Conservation (phyloP, 2,888 invertebrate genomes). For the Pseudococcus jackbeardsleyi region DNA sequence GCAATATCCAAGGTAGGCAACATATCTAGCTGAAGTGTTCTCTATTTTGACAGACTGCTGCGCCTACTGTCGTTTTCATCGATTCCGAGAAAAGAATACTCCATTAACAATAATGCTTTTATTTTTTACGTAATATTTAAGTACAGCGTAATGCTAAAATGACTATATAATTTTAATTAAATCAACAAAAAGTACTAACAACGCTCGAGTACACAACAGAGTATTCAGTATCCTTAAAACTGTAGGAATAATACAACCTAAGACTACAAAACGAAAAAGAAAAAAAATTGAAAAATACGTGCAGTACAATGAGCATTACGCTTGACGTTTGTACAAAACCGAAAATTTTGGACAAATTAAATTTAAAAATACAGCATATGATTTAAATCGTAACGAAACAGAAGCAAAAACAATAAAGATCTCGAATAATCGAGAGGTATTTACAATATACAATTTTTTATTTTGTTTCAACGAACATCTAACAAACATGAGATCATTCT, state of each 20-base stretch:
- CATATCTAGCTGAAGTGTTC: too few relatives aligned
- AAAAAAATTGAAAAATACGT: slow-evolving; percentile 4
- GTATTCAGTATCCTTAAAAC: slow-evolving; percentile 58
- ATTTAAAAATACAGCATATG: slow-evolving; percentile 53
- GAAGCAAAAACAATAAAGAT: slow-evolving; percentile 56
- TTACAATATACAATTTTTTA: slow-evolving; percentile 40
- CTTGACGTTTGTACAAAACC: slow-evolving; percentile 56
- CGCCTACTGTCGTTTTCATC: too few relatives aligned
- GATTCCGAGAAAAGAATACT: background rate
- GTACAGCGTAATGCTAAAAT: slow-evolving; percentile 65
- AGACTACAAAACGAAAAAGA: slow-evolving; percentile 56
- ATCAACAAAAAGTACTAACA: slow-evolving; percentile 65
- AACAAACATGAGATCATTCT: slow-evolving; percentile 64
- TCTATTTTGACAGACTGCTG: too few relatives aligned
- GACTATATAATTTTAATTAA: slow-evolving; percentile 64
- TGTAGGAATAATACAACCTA: slow-evolving; percentile 64
- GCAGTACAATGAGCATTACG: slow-evolving; percentile 61
- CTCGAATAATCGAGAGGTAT: slow-evolving; percentile 35
- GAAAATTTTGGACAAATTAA: slow-evolving; percentile 44
- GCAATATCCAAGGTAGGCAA: too few relatives aligned
- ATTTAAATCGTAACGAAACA: slow-evolving; percentile 52
- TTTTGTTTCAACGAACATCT: slow-evolving; percentile 51
- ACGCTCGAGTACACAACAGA: slow-evolving; percentile 61
- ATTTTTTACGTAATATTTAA: slow-evolving; percentile 62
- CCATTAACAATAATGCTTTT: slow-evolving; percentile 61